Percentiles rank a stretch among this genome's conserved stretches.
These are phyloP conservation scores for Hydractinia echinata DNA, from an alignment of 30 jellyfish, hydroid and myxozoan species.

Conservation along the genomic window DNA sequence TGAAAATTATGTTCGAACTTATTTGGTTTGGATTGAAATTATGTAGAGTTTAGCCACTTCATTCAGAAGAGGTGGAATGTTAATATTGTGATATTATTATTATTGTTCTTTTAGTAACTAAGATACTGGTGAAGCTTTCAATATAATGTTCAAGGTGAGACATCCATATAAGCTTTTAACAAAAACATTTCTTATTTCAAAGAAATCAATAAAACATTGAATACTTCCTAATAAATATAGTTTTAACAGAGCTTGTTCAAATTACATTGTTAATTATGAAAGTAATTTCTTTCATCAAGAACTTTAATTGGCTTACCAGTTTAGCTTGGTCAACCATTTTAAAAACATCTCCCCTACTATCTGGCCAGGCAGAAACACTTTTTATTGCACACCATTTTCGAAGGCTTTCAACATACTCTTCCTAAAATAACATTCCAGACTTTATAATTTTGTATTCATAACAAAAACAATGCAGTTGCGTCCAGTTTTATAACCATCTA, in stretches of 20 bases:
- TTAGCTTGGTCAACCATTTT: conserved; percentile 63
- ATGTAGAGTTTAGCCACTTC: no score
- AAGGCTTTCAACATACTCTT: conserved; percentile 39
- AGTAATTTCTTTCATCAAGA: neutral
- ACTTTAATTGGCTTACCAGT: conserved; percentile 32
- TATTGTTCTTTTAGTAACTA: no score
- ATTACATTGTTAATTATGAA: neutral
- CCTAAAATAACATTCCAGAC: conserved; percentile 12
- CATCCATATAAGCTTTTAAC: no score
- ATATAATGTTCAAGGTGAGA: no score
- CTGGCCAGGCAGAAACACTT: conserved; percentile 94
- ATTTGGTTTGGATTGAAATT: no score
- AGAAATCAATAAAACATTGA: neutral
- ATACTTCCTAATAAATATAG: no score
- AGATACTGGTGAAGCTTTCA: no score
- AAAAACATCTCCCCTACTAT: conserved; percentile 49
- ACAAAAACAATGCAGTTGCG: neutral
- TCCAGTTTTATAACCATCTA: neutral
- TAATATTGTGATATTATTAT: no score
- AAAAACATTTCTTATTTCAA: neutral
- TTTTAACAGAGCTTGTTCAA: neutral
- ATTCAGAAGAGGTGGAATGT: no score
- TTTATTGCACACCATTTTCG: conserved; percentile 74
- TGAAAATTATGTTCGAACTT: no score
- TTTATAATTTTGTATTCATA: neutral